These are phyloP conservation scores for Megalonaias nervosa DNA, from an alignment of 1,140 invertebrate genomes.

Conservation along the genomic window DNA sequence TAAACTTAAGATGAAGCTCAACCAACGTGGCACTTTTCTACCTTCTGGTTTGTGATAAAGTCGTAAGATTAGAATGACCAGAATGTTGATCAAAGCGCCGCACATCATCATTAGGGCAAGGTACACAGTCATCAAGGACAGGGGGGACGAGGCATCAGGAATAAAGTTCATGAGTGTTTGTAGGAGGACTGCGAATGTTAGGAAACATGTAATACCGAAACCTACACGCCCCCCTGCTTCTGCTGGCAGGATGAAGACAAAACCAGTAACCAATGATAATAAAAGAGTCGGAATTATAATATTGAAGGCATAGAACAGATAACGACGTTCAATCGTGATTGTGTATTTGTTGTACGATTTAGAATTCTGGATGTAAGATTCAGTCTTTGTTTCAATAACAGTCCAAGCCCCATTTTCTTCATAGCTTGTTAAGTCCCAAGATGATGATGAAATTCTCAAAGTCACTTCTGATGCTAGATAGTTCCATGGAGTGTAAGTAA, in stretches of 20 bases:
- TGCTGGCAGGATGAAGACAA: constrained; percentile 29
- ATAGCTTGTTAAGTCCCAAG: constrained; percentile 21
- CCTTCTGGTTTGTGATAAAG: constrained; percentile 13
- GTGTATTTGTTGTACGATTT: constrained; percentile 15
- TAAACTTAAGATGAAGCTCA: too few species aligned
- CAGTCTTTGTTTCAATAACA: constrained; percentile 18
- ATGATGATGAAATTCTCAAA: constrained; percentile 7
- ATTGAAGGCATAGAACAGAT: constrained; percentile 14
- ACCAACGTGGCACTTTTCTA: constrained; percentile 3
- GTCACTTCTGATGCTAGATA: constrained; percentile 8
- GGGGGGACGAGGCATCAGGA: constrained; percentile 10
- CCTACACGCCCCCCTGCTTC: constrained; percentile 13
- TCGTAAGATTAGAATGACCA: constrained; percentile 17
- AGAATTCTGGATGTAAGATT: background rate
- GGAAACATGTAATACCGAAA: constrained; percentile 19
- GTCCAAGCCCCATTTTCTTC: constrained; percentile 29
- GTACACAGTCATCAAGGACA: constrained; percentile 23
- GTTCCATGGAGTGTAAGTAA: constrained; percentile 14
- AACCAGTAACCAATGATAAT: constrained; percentile 4
- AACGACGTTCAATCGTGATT: constrained; percentile 8
- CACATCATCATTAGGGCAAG: constrained; percentile 16
- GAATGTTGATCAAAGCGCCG: constrained; percentile 8
- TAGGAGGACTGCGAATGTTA: constrained; percentile 21
- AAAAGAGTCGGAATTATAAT: constrained; percentile 24
- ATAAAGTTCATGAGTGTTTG: constrained; percentile 16